A percentile compares a stretch with the other conserved stretches of the same genome.
Conservation (phyloP, 92 coral and sea anemone genomes). For the Parazoanthus swiftii region DNA sequence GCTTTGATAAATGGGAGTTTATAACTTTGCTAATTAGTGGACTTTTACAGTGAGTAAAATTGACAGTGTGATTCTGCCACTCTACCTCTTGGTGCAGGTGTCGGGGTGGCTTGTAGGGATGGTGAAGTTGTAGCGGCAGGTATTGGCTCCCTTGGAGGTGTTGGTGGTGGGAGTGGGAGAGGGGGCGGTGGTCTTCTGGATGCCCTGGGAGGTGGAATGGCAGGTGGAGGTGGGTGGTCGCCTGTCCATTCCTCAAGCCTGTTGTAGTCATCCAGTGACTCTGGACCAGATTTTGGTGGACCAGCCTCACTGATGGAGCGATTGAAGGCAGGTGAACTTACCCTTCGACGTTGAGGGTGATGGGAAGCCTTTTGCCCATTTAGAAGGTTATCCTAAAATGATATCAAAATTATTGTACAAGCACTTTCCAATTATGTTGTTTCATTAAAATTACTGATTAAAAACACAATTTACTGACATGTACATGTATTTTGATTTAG, state of each 20-base stretch:
- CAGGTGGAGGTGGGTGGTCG: constrained; percentile 60
- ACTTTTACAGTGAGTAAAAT: too few relatives aligned
- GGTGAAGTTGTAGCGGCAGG: constrained; percentile 13
- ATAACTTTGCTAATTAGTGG: too few relatives aligned
- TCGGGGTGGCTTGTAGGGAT: constrained; percentile 38
- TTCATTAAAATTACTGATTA: too few relatives aligned
- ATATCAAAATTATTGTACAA: background rate
- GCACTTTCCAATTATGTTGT: background rate
- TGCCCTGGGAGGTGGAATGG: constrained; percentile 60
- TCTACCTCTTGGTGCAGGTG: constrained; percentile 18
- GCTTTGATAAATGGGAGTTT: too few relatives aligned
- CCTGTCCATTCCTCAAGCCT: constrained; percentile 53
- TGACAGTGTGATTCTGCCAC: background rate
- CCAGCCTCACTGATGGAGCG: constrained; percentile 65
- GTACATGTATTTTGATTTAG: too few relatives aligned
- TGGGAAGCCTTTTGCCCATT: constrained; percentile 15
- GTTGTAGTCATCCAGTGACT: constrained; percentile 59
- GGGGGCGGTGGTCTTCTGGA: constrained; percentile 89
- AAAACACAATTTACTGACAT: too few relatives aligned
- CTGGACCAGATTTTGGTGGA: constrained; percentile 33
- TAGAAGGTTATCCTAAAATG: constrained; percentile 49
- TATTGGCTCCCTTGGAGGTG: constrained; percentile 47
- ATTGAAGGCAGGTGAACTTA: constrained; percentile 22
- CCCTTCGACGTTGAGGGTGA: constrained; percentile 21
- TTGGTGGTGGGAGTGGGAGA: constrained; percentile 60